Evolutionary conservation across 2,888 invertebrate species (phyloP).

Genomic region (Arctia plantaginis): DNA sequence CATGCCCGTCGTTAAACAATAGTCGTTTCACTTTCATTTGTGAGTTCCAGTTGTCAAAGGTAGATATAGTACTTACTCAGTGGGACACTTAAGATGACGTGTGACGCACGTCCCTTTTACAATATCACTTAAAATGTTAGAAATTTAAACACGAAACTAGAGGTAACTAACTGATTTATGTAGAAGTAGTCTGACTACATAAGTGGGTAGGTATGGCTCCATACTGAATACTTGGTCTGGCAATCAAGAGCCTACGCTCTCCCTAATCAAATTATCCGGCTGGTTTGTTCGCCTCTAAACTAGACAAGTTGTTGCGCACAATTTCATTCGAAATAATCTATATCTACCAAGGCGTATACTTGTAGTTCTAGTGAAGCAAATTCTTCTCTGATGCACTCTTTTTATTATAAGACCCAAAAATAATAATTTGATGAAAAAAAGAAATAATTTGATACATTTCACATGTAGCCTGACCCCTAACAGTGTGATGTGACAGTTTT

Average conservation of each 20-base stretch:
- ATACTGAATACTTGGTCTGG: not conserved
- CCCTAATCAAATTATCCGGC: conserved; percentile 1
- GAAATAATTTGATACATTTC: too few relatives aligned
- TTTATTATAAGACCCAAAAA: too few relatives aligned
- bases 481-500: too few relatives aligned
- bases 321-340: not conserved
- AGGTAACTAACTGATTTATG: not conserved
- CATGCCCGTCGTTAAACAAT: too few relatives aligned
- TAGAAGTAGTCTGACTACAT: not conserved
- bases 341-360: not conserved
- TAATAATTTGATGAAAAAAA: too few relatives aligned
- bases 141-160: not conserved
- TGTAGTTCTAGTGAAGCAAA: too few relatives aligned
- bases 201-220: not conserved
- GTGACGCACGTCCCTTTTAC: not conserved
- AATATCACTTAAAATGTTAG: not conserved
- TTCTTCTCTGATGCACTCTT: not conserved
- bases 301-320: not conserved
- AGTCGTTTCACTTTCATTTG: too few relatives aligned
- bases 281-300: conserved; percentile 1
- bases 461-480: too few relatives aligned
- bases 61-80: not conserved
- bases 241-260: not conserved
- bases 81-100: not conserved
- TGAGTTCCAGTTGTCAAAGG: not conserved